phyloP scores from a whole-genome alignment of 2,888 invertebrate species.

The Epinotia demarniana region DNA sequence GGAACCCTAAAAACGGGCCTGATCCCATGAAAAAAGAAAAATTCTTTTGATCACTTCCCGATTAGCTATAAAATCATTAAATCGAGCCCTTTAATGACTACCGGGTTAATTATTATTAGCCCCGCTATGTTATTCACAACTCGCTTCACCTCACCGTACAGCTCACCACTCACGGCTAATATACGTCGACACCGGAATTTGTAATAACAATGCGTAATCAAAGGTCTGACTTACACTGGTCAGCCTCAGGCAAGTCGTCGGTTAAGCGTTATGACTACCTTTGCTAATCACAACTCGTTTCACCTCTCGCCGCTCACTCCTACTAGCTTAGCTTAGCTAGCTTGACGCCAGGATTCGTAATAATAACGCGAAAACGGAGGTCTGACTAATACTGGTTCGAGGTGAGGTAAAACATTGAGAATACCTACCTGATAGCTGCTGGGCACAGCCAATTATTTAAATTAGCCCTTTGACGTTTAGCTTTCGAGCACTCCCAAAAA shows the following conservation, averaged over 20 bases:
- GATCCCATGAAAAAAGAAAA: conserved; percentile 8
- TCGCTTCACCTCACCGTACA: background rate
- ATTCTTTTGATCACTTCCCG: conserved; percentile 33
- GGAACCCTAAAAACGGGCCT: background rate
- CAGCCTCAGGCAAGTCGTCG: too few relatives aligned
- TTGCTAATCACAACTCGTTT: too few relatives aligned
- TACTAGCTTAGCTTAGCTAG: too few relatives aligned
- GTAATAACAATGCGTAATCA: background rate
- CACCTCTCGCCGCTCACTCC: too few relatives aligned
- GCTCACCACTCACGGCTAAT: background rate
- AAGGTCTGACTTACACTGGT: too few relatives aligned
- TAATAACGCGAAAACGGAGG: too few relatives aligned
- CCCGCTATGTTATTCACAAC: background rate
- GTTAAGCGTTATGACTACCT: too few relatives aligned
- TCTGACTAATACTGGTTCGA: too few relatives aligned
- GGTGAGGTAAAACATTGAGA: too few relatives aligned
- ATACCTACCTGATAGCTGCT: conserved; percentile 16
- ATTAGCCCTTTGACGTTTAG: conserved; percentile 28
- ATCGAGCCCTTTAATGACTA: conserved; percentile 29
- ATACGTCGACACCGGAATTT: background rate
- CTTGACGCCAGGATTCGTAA: too few relatives aligned
- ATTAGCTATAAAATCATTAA: conserved; percentile 36
- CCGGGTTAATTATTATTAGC: conserved; percentile 24
- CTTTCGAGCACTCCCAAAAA: conserved; percentile 2
- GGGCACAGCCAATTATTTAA: conserved; percentile 37